Conservation (phyloP, 2,113 vertebrate species). For the Ceyx margarethae region DNA sequence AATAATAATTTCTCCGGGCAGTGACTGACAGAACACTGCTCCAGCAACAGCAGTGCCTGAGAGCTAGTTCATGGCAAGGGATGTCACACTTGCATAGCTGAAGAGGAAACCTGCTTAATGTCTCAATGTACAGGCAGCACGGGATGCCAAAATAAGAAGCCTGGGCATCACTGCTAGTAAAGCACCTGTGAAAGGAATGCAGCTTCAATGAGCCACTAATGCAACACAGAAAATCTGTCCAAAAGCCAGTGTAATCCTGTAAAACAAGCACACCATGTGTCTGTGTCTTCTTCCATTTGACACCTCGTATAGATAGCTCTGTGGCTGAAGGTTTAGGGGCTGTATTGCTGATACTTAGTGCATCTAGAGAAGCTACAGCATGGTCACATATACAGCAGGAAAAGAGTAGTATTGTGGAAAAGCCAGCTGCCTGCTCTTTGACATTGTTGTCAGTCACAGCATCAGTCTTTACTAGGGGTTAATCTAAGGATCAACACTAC, state of each 20-base stretch:
- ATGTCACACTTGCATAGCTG: not conserved
- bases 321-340: not conserved
- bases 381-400: accelerated
- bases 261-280: not conserved
- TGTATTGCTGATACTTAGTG: not conserved
- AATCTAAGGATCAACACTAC: accelerated
- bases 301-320: accelerated
- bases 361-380: not conserved
- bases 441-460: not conserved
- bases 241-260: not conserved
- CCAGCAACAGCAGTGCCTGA: not conserved
- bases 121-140: not conserved
- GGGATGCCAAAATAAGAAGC: not conserved
- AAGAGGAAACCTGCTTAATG: not conserved
- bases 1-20: not conserved
- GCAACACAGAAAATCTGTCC: not conserved
- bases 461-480: not conserved
- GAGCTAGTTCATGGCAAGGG: not conserved
- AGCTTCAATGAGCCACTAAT: not conserved
- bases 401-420: not conserved
- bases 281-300: not conserved
- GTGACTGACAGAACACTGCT: not conserved
- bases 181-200: not conserved
- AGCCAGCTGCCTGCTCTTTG: not conserved
- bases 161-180: not conserved